These are phyloP conservation scores for Cichlasoma orientale DNA, from an alignment of 2,797 vertebrate genomes.

Conservation along the genomic window DNA sequence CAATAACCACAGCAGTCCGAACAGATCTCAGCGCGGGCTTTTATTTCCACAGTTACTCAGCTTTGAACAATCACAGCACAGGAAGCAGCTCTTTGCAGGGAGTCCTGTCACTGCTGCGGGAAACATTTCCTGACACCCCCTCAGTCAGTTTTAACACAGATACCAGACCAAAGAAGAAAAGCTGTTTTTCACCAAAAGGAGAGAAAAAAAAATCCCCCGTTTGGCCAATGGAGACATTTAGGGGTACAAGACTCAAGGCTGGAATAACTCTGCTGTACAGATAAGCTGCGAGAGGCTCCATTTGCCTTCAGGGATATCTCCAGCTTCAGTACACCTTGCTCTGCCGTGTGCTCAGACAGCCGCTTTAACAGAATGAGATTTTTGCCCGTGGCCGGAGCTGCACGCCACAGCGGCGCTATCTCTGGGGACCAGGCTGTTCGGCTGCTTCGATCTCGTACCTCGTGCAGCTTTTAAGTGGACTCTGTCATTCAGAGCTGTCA, in stretches of 20 bases:
- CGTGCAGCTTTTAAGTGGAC: slow-evolving; percentile 28
- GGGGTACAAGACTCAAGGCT: slow-evolving; percentile 20
- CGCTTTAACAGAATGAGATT: slow-evolving; percentile 25
- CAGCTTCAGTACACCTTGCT: slow-evolving; percentile 22
- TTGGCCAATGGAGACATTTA: slow-evolving; percentile 40
- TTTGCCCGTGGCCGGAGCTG: slow-evolving; percentile 28
- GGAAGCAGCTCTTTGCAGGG: neutral
- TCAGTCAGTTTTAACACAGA: slow-evolving; percentile 15
- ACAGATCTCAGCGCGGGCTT: slow-evolving; percentile 63
- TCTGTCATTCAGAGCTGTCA: slow-evolving; percentile 24
- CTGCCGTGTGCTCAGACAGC: slow-evolving; percentile 33
- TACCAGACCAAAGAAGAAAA: slow-evolving; percentile 22
- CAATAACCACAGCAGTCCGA: slow-evolving; percentile 63
- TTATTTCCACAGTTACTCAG: slow-evolving; percentile 42
- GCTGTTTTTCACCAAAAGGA: slow-evolving; percentile 17
- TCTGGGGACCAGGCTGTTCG: slow-evolving; percentile 36
- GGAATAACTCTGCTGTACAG: slow-evolving; percentile 33
- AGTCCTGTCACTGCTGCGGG: neutral
- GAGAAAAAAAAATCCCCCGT: neutral
- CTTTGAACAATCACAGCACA: neutral
- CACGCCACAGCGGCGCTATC: slow-evolving; percentile 25
- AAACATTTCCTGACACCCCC: neutral
- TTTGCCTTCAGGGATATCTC: slow-evolving; percentile 34
- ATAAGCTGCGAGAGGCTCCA: slow-evolving; percentile 36
- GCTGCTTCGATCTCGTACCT: slow-evolving; percentile 26